Conservation (phyloP, 2,888 invertebrate species). For the Argyresthia albistria region DNA sequence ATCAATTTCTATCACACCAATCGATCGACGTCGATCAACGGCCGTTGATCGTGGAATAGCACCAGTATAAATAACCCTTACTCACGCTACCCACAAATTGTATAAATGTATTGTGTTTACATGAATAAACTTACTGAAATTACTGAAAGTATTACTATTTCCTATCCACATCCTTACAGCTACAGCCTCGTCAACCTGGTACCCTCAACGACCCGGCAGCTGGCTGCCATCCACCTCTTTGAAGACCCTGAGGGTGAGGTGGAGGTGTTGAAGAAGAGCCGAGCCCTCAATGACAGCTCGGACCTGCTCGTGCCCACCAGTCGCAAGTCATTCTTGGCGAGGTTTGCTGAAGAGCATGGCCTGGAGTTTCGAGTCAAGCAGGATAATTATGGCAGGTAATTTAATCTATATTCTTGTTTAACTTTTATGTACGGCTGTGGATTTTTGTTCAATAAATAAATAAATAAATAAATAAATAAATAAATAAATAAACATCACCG, state of each 20-base stretch:
- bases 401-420: background rate
- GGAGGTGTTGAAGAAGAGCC: conserved; percentile 39
- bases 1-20: too few species aligned
- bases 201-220: conserved; percentile 26
- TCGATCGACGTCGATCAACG: too few species aligned
- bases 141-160: too few species aligned
- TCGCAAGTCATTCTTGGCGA: conserved; percentile 21
- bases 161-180: conserved; percentile 18
- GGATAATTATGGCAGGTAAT: conserved; percentile 44
- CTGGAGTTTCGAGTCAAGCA: conserved; percentile 28
- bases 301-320: conserved; percentile 43
- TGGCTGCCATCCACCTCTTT: conserved; percentile 24
- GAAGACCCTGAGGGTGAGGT: conserved; percentile 26
- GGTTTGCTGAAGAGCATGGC: conserved; percentile 24
- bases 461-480: too few species aligned
- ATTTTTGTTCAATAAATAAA: too few species aligned
- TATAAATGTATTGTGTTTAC: too few species aligned
- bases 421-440: too few species aligned
- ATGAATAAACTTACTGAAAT: too few species aligned
- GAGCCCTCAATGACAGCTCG: conserved; percentile 43
- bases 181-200: conserved; percentile 37
- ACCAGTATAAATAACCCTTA: too few species aligned
- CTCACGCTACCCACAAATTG: too few species aligned
- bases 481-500: too few species aligned
- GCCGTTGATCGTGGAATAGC: too few species aligned